Evolutionary conservation across 2,797 vertebrate species (phyloP).

Genomic region (Artibeus lituratus): DNA sequence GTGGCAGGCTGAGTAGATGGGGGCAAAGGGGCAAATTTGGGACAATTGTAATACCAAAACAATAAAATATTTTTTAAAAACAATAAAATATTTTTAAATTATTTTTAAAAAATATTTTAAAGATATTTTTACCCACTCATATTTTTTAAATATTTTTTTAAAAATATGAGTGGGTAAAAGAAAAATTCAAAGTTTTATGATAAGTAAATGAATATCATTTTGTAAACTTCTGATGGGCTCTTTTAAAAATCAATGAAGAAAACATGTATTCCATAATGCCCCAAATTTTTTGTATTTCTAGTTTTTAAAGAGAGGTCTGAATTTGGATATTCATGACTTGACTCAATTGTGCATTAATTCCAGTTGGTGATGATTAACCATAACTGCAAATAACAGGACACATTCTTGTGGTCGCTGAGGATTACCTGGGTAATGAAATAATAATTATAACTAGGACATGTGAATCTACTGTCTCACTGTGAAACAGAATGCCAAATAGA

Average conservation of each 20-base stretch:
- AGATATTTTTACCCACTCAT: no score
- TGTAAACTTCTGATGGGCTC: background rate
- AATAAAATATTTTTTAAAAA: no score
- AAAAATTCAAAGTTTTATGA: background rate
- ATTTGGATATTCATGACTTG: constrained; percentile 43
- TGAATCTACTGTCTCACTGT: constrained; percentile 43
- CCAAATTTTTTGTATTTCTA: background rate
- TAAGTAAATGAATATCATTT: constrained; percentile 25
- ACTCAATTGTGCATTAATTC: constrained; percentile 47
- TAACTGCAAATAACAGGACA: constrained; percentile 52
- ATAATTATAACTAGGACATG: constrained; percentile 47
- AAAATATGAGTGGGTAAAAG: no score
- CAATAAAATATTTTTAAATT: no score
- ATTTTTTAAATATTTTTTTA: no score
- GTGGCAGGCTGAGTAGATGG: no score
- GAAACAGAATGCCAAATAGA: constrained; percentile 43
- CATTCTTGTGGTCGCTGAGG: constrained; percentile 16
- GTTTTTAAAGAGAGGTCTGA: constrained; percentile 38
- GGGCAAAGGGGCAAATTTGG: no score
- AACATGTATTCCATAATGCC: constrained; percentile 14
- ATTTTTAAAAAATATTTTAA: no score
- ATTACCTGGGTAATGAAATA: constrained; percentile 57
- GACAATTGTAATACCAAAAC: no score
- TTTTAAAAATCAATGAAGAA: constrained; percentile 35
- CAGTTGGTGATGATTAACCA: background rate